A percentile compares a stretch with the other conserved stretches of the same genome.
Conservation (phyloP, 2,888 invertebrate species). For the Drosophila mimetica region DNA sequence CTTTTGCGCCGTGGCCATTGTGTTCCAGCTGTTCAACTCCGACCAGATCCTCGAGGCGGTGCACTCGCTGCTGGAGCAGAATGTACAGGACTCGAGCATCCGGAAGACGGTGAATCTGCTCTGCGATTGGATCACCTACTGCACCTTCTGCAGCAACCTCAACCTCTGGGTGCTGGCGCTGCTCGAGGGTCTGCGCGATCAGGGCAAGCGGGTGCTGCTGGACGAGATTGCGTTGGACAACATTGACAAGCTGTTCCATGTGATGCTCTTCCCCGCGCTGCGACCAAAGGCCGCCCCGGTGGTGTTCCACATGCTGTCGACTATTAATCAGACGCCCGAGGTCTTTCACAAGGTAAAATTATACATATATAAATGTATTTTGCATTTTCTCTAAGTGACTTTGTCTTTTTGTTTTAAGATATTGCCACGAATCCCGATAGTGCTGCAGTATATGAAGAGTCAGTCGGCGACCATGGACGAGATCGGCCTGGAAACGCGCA, state of each 20-base stretch:
- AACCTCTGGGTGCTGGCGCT: slow-evolving; percentile 89
- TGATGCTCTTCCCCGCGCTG: slow-evolving; percentile 86
- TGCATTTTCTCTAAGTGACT: neutral
- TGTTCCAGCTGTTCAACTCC: slow-evolving; percentile 81
- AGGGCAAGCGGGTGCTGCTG: slow-evolving; percentile 86
- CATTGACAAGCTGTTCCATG: slow-evolving; percentile 86
- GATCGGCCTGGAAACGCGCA: slow-evolving; percentile 85
- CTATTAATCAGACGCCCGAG: slow-evolving; percentile 86
- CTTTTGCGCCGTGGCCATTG: slow-evolving; percentile 82
- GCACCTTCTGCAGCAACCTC: slow-evolving; percentile 87
- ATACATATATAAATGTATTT: too few species aligned
- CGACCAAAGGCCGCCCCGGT: slow-evolving; percentile 87
- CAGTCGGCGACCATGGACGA: slow-evolving; percentile 86
- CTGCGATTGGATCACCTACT: slow-evolving; percentile 88
- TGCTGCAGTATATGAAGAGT: slow-evolving; percentile 86
- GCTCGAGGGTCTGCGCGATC: slow-evolving; percentile 88
- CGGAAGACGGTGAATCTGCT: slow-evolving; percentile 87
- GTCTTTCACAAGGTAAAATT: slow-evolving; percentile 87
- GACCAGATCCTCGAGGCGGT: slow-evolving; percentile 82
- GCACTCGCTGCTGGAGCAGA: slow-evolving; percentile 69
- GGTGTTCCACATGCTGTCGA: slow-evolving; percentile 87
- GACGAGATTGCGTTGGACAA: slow-evolving; percentile 87
- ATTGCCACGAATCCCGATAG: slow-evolving; percentile 84
- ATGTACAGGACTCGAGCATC: slow-evolving; percentile 84
- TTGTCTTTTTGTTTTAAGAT: slow-evolving; percentile 35